These are phyloP conservation scores for Neodiprion virginianus DNA, from an alignment of 1,140 invertebrate genomes.

Conservation along the genomic window DNA sequence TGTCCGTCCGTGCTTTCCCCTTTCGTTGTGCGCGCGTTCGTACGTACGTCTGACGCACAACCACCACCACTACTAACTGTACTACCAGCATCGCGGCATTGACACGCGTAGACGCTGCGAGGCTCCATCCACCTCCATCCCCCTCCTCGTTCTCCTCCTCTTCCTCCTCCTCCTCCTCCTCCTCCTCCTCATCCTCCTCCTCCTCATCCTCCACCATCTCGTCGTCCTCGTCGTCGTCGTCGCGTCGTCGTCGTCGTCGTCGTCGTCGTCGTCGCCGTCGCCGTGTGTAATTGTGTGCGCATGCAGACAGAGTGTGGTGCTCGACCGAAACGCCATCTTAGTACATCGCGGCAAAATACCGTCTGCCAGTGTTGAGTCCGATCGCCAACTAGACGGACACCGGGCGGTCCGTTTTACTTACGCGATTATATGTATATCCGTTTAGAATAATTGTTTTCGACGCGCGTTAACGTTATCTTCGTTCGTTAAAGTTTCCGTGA, in stretches of 20 bases:
- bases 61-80: too few relatives aligned
- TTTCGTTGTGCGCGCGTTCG: not conserved
- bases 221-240: constrained; percentile 15
- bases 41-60: not conserved
- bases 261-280: constrained; percentile 9
- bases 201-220: too few relatives aligned
- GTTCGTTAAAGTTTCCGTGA: too few relatives aligned
- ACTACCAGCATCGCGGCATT: too few relatives aligned
- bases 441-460: too few relatives aligned
- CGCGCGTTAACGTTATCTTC: too few relatives aligned
- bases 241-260: constrained; percentile 13
- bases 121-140: too few relatives aligned
- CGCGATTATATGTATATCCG: not conserved
- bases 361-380: not conserved
- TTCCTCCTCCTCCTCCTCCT: too few relatives aligned
- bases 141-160: too few relatives aligned
- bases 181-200: too few relatives aligned
- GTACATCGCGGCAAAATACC: constrained; percentile 4
- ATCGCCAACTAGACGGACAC: constrained; percentile 6
- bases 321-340: constrained; percentile 6
- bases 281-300: not conserved
- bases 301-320: not conserved
- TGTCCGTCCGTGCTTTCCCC: too few relatives aligned
- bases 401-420: not conserved
- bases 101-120: too few relatives aligned